Conservation (phyloP, 2,113 vertebrate genomes). For the Cervus canadensis region DNA sequence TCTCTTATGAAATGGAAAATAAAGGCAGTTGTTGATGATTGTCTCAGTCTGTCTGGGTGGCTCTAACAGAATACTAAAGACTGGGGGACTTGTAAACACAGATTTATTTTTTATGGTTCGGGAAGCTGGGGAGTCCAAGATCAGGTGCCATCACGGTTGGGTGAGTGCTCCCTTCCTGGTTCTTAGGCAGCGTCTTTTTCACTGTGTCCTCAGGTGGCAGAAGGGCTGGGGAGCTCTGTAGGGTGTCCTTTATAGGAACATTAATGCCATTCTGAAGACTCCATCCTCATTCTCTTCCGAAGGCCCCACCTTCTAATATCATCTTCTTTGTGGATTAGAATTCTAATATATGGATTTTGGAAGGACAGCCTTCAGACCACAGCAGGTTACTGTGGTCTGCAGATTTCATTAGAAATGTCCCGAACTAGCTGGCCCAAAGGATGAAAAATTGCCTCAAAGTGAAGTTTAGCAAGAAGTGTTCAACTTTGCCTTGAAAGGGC, state of each 20-base stretch:
- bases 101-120: neutral
- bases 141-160: neutral
- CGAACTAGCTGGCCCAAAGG: neutral
- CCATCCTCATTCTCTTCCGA: neutral
- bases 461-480: neutral
- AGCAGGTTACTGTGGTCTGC: neutral
- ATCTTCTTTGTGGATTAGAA: neutral
- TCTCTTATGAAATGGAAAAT: slow-evolving; percentile 10
- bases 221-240: neutral
- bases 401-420: neutral
- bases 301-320: neutral
- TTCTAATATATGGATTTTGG: neutral
- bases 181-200: neutral
- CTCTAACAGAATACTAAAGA: neutral
- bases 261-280: neutral
- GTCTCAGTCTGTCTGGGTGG: neutral
- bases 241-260: neutral
- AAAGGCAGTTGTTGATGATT: neutral
- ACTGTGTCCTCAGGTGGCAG: neutral
- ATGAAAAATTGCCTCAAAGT: neutral
- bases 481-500: neutral
- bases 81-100: neutral
- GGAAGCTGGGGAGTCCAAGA: neutral
- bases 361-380: neutral
- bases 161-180: neutral